A percentile compares a stretch with the other conserved stretches of the same genome.
Conservation (phyloP, 2,888 invertebrate genomes). For the Epicampocera succincta region DNA sequence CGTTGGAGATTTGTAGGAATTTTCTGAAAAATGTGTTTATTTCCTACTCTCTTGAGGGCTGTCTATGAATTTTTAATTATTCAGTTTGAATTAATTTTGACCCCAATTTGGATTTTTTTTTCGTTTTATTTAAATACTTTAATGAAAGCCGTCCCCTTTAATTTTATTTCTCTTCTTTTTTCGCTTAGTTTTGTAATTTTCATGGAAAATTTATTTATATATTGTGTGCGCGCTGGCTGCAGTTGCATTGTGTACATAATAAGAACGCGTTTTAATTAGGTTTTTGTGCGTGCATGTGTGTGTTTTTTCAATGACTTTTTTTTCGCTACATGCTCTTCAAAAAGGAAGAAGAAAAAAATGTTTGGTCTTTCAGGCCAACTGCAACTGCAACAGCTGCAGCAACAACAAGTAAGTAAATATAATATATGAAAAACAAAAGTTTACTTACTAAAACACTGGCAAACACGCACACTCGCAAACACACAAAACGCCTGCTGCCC, state of each 20-base stretch:
- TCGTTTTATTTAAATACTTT: not conserved
- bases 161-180: not conserved
- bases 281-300: no score
- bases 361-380: constrained; percentile 48
- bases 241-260: constrained; percentile 33
- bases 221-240: not conserved
- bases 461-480: not conserved
- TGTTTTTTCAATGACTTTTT: constrained; percentile 53
- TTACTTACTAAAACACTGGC: not conserved
- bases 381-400: constrained; percentile 13
- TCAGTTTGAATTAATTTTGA: constrained; percentile 26
- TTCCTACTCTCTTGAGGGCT: not conserved
- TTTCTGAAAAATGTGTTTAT: no score
- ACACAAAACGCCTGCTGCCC: constrained; percentile 1
- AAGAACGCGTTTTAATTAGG: constrained; percentile 65
- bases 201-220: constrained; percentile 43
- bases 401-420: constrained; percentile 24
- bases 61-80: constrained; percentile 44
- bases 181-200: not conserved
- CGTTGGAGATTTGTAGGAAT: no score
- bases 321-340: constrained; percentile 31
- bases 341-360: constrained; percentile 31
- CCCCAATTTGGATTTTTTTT: constrained; percentile 35
- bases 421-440: constrained; percentile 24
- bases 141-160: not conserved